phyloP scores from a whole-genome alignment of 2,797 vertebrate genomes.

The Macropodus opercularis region DNA sequence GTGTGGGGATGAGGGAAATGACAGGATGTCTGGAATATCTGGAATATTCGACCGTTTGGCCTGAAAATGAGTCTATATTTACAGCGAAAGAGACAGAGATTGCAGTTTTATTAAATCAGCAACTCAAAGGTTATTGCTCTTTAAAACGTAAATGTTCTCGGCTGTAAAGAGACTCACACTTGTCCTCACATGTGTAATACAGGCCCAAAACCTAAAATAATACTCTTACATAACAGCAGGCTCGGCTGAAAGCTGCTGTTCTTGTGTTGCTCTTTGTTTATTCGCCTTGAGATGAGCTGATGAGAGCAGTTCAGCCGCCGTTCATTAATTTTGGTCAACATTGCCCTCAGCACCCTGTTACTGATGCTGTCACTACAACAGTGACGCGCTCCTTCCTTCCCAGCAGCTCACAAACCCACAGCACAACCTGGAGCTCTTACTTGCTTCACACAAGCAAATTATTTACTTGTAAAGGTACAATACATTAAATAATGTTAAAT shows the following conservation, averaged over 20 bases:
- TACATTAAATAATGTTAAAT: background rate
- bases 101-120: conserved; percentile 59
- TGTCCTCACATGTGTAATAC: conserved; percentile 29
- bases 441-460: conserved; percentile 22
- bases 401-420: background rate
- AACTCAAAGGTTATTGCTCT: conserved; percentile 45
- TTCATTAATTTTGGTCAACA: conserved; percentile 60
- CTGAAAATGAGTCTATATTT: conserved; percentile 68
- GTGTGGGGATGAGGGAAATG: conserved; percentile 31
- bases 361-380: conserved; percentile 54
- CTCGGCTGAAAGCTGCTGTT: conserved; percentile 48
- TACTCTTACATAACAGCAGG: conserved; percentile 51
- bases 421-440: background rate
- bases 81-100: conserved; percentile 33
- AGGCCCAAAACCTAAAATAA: conserved; percentile 48
- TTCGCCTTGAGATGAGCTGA: conserved; percentile 58
- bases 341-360: conserved; percentile 59
- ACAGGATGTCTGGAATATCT: conserved; percentile 59
- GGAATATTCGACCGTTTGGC: conserved; percentile 58
- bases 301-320: conserved; percentile 62
- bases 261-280: conserved; percentile 61
- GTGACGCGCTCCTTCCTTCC: conserved; percentile 9
- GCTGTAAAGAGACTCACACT: conserved; percentile 39
- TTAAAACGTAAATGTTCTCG: conserved; percentile 37
- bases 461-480: background rate